Conservation (phyloP, 2,888 invertebrate species). For the Drosophila atripex region DNA sequence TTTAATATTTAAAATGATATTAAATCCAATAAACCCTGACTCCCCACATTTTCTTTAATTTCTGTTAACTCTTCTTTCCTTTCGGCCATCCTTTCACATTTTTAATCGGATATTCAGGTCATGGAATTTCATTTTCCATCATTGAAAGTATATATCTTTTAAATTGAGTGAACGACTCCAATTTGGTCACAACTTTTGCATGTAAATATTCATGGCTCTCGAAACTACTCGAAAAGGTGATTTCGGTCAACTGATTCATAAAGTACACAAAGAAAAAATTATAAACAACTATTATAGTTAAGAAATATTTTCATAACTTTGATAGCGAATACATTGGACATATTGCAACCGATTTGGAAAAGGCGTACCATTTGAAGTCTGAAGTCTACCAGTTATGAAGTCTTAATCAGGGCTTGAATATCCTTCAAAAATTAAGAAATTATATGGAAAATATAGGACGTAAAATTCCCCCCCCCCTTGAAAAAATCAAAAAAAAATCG, state of each 20-base stretch:
- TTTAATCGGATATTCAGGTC: background rate
- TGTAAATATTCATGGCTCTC: constrained; percentile 28
- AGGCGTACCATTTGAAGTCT: too few relatives aligned
- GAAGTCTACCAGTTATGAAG: too few relatives aligned
- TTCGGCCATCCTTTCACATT: background rate
- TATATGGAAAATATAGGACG: too few relatives aligned
- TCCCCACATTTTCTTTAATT: background rate
- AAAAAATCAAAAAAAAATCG: too few relatives aligned
- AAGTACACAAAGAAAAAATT: background rate
- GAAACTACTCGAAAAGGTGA: constrained; percentile 10
- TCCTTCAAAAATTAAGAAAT: too few relatives aligned
- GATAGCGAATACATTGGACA: background rate
- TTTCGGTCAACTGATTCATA: constrained; percentile 23
- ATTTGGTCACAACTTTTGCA: background rate
- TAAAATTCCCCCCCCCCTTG: too few relatives aligned
- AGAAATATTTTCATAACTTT: background rate
- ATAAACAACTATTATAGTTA: background rate
- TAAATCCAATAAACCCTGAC: background rate
- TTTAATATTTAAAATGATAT: background rate
- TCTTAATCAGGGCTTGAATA: too few relatives aligned
- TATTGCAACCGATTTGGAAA: too few relatives aligned
- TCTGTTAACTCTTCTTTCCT: background rate
- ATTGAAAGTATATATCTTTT: constrained; percentile 1
- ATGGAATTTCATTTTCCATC: constrained; percentile 1
- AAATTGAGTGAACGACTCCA: constrained; percentile 15